Evolutionary conservation across 1,140 invertebrate species (phyloP).

Genomic region (Cydia pomonella): DNA sequence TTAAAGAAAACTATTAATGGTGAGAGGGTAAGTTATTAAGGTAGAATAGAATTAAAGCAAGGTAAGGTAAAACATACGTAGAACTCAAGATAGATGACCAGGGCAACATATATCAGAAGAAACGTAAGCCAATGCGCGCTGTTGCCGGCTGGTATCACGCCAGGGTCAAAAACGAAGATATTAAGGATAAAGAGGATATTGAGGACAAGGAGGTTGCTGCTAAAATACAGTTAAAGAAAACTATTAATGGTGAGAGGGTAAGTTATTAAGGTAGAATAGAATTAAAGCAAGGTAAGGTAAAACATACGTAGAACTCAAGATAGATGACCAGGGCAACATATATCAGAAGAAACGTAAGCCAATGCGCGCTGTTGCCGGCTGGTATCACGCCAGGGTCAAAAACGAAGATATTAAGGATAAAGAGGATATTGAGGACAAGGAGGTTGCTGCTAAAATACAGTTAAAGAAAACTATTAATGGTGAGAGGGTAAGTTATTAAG

Average conservation of each 20-base stretch:
- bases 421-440: slow-evolving; percentile 45
- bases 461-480: slow-evolving; percentile 71
- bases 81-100: too few relatives aligned
- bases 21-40: slow-evolving; percentile 63
- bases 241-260: slow-evolving; percentile 71
- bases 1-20: slow-evolving; percentile 71
- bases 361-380: slow-evolving; percentile 45
- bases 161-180: slow-evolving; percentile 47
- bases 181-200: slow-evolving; percentile 34
- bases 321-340: slow-evolving; percentile 69
- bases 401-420: slow-evolving; percentile 37
- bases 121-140: slow-evolving; percentile 42
- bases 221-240: slow-evolving; percentile 72
- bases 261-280: too few relatives aligned
- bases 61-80: too few relatives aligned
- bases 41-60: too few relatives aligned
- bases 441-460: slow-evolving; percentile 63
- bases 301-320: too few relatives aligned
- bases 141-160: slow-evolving; percentile 68
- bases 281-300: too few relatives aligned
- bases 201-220: slow-evolving; percentile 52
- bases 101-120: slow-evolving; percentile 65
- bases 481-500: slow-evolving; percentile 63
- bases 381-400: slow-evolving; percentile 66
- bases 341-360: slow-evolving; percentile 60